Evolutionary conservation across 2,797 vertebrate genomes (phyloP).

Genomic region (Neosalanx taihuensis): DNA sequence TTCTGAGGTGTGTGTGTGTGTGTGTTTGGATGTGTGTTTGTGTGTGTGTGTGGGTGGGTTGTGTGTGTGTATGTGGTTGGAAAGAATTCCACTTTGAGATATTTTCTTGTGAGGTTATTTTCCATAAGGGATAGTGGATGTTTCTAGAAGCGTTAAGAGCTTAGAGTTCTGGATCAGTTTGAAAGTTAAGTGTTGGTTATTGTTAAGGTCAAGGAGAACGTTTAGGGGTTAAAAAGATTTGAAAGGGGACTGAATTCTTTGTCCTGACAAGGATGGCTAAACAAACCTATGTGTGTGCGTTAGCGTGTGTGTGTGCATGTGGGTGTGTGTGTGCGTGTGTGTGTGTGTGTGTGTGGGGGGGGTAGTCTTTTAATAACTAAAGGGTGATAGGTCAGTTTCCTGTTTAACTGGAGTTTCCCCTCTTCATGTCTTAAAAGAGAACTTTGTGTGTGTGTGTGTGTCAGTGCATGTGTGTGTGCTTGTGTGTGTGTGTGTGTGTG

Average conservation of each 20-base stretch:
- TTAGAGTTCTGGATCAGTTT: too few species aligned
- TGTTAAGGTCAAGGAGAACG: too few species aligned
- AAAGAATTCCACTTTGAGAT: neutral
- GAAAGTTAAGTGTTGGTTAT: too few species aligned
- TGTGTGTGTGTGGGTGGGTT: neutral
- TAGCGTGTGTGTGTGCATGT: neutral
- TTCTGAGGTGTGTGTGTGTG: slow-evolving; percentile 25
- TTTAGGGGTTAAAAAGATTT: too few species aligned
- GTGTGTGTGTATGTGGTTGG: slow-evolving; percentile 7
- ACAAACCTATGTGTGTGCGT: slow-evolving; percentile 16
- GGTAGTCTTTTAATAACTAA: neutral
- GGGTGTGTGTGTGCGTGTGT: neutral
- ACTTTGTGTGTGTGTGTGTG: too few species aligned
- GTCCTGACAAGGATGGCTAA: too few species aligned
- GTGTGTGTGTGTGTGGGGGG: slow-evolving; percentile 7
- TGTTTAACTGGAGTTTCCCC: slow-evolving; percentile 33
- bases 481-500: too few species aligned
- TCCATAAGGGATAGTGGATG: neutral
- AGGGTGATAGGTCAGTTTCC: slow-evolving; percentile 15
- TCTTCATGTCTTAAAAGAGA: slow-evolving; percentile 14
- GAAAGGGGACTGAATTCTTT: too few species aligned
- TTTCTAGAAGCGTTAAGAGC: too few species aligned
- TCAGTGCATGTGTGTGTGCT: too few species aligned
- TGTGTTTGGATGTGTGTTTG: slow-evolving; percentile 19
- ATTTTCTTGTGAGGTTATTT: neutral